Percentiles rank a stretch among this genome's conserved stretches.
Evolutionary conservation across 2,113 vertebrate genomes (phyloP).

Genomic region (Sterrhoptilus dennistouni): DNA sequence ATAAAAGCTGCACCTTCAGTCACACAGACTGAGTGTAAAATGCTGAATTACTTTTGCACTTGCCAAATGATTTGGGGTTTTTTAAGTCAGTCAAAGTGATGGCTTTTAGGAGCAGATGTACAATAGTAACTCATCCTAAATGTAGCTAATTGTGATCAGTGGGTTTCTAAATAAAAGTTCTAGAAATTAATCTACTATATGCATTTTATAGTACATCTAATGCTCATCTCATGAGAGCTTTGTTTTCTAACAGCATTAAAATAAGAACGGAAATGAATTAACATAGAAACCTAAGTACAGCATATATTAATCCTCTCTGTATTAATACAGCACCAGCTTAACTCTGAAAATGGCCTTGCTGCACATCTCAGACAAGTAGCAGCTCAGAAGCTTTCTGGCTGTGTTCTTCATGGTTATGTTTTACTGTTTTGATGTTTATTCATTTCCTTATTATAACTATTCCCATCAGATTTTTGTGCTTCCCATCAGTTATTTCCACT

Average conservation of each 20-base stretch:
- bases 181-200: background rate
- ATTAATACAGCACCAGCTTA: background rate
- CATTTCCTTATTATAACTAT: constrained; percentile 31
- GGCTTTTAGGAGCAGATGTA: background rate
- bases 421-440: constrained; percentile 24
- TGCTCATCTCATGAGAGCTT: background rate
- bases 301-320: background rate
- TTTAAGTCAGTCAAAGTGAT: background rate
- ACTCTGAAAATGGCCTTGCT: background rate
- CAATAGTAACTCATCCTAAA: background rate
- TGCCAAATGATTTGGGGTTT: background rate
- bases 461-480: constrained; percentile 44
- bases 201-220: background rate
- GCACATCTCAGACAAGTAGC: background rate
- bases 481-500: constrained; percentile 45
- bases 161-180: background rate
- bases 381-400: constrained; percentile 5
- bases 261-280: background rate
- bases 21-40: background rate
- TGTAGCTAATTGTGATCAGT: background rate
- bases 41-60: background rate
- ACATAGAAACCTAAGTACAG: background rate
- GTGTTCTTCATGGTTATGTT: background rate
- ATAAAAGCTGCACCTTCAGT: background rate
- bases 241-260: background rate